These are phyloP conservation scores for Oreochromis niloticus DNA, from an alignment of 2,113 vertebrate genomes.

Conservation along the genomic window DNA sequence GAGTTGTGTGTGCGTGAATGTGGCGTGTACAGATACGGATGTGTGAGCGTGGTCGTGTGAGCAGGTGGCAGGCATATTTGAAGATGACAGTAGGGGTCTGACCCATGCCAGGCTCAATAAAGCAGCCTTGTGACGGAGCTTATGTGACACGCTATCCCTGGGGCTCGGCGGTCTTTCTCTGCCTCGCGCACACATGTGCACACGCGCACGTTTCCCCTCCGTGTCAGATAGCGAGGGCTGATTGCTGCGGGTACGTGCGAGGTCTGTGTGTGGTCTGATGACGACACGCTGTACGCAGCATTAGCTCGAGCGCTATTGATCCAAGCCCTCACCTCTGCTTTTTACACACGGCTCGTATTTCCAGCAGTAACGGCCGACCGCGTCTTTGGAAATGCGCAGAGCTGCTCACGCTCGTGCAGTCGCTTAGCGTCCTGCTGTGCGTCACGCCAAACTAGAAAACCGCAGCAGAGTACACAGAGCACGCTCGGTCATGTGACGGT, in stretches of 20 bases:
- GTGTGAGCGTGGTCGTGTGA: slow-evolving; percentile 42
- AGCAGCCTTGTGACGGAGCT: slow-evolving; percentile 69
- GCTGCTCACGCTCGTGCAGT: not conserved
- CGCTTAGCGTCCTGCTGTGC: not conserved
- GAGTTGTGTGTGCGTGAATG: slow-evolving; percentile 42
- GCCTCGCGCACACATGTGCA: slow-evolving; percentile 10
- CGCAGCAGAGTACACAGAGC: not conserved
- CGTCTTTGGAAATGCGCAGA: slow-evolving; percentile 22
- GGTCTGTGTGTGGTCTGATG: slow-evolving; percentile 47
- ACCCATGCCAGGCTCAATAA: slow-evolving; percentile 74
- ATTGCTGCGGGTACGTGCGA: slow-evolving; percentile 22
- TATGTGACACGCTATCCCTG: slow-evolving; percentile 70
- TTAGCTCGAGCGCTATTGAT: slow-evolving; percentile 13
- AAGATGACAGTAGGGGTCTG: slow-evolving; percentile 72
- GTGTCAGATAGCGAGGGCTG: slow-evolving; percentile 33
- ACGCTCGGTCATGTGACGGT: not conserved
- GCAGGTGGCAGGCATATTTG: slow-evolving; percentile 78
- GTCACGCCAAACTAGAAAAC: not conserved
- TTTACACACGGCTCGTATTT: slow-evolving; percentile 15
- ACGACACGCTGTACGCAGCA: not conserved
- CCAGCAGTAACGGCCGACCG: not conserved
- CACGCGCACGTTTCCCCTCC: slow-evolving; percentile 12
- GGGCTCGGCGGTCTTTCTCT: slow-evolving; percentile 49
- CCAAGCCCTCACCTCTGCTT: slow-evolving; percentile 16
- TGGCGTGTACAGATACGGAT: slow-evolving; percentile 29